Base-by-base conservation (phyloP, 2,113 vertebrate species). In the Aegotheles bennettii region DNA sequence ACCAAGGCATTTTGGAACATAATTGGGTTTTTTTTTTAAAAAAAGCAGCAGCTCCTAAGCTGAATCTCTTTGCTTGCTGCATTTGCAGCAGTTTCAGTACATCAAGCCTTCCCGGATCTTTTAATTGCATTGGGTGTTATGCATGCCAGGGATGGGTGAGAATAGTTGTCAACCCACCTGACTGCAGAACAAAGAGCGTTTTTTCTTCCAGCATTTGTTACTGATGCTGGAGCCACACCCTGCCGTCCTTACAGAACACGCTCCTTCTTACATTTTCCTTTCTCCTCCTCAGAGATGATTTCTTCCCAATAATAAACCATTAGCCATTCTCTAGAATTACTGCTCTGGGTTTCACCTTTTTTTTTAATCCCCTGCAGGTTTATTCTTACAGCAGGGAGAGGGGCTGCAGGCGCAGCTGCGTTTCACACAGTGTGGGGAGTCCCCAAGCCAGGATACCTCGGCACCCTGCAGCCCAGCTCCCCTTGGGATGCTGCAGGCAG, bases 141-240 rank as follows among this genome's bases (percentile, higher is more conserved):
- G 78, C 57, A 85, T 94, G 87, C 91, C 61, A 94, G 68, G 18
- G 48, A 94, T 65, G 93, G 84, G 88, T 48, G 81, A 96, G 81
- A 93, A 84, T 47, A 93, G 56, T 92, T 95, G 91, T 95, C 84
- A 84, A 47, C 84, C 75, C 60, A 94, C 96, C 87, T 89, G 84
- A 94, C 69, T 80, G 67, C 42, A 86, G 92, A 92, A 96, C 92
- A 96, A 96, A 97, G 88, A 95, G 89, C 63, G 60, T 87, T 94
- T 94, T 96, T 93, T 87, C 89, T 90, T 80, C 65, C 67, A 76
- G 95, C 74, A 67, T 89, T 95, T 91, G 75, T 71, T 87, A 71
- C 57, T n/a, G 61, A 77, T 86, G 84, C 88, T 84, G 16, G 86
- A 96, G 87, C 93, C 96, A 89, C 93, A 89, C 87, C 91, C 91